Evolutionary conservation across 2,113 vertebrate genomes (phyloP).

Genomic region (Pomatostomus ruficeps): DNA sequence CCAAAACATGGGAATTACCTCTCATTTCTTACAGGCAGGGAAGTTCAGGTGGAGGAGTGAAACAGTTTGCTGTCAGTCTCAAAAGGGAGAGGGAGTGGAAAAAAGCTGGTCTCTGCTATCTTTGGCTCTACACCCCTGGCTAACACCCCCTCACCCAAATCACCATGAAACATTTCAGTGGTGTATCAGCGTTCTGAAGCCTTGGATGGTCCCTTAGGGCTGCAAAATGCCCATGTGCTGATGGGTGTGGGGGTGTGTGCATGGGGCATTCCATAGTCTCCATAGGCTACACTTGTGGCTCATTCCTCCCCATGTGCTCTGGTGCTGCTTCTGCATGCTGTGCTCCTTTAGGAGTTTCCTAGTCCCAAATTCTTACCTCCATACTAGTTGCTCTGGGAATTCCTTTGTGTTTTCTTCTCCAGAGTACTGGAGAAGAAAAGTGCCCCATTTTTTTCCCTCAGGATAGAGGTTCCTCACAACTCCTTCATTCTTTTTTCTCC

Average conservation of each 20-base stretch:
- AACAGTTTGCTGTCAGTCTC: neutral
- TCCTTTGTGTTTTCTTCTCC: neutral
- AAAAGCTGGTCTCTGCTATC: neutral
- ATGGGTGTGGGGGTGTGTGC: neutral
- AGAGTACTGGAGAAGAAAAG: neutral
- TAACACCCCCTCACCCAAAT: neutral
- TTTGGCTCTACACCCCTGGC: neutral
- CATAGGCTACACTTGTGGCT: neutral
- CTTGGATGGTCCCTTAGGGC: accelerated
- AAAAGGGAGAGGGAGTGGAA: neutral
- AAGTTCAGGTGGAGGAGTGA: neutral
- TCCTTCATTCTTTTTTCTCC: neutral
- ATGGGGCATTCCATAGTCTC: neutral
- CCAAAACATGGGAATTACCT: neutral
- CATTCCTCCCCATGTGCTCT: neutral
- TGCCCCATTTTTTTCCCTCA: neutral
- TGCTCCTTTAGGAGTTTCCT: neutral
- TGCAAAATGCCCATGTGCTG: neutral
- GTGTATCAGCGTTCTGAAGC: neutral
- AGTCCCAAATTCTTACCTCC: neutral
- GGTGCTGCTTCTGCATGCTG: neutral
- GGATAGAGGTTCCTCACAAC: neutral
- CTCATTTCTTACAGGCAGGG: neutral
- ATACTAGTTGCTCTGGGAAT: neutral
- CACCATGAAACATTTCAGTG: neutral